Conservation (phyloP, 2,797 vertebrate genomes). For the Anguilla marmorata region DNA sequence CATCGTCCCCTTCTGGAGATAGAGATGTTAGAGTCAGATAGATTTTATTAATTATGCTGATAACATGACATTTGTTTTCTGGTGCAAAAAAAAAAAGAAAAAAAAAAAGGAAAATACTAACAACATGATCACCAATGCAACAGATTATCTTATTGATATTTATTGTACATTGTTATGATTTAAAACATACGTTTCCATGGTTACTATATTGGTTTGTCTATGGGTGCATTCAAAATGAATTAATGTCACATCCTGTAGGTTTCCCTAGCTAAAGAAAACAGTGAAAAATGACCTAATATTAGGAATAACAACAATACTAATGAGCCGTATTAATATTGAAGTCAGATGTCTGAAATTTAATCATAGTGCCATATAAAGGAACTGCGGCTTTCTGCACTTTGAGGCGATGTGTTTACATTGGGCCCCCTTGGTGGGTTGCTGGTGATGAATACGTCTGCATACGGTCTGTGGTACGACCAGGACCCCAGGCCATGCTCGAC, state of each 20-base stretch:
- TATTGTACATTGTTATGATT: too few relatives aligned
- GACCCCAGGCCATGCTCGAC: background rate
- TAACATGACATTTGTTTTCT: background rate
- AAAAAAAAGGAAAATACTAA: too few relatives aligned
- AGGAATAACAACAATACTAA: background rate
- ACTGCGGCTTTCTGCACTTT: background rate
- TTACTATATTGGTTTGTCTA: background rate
- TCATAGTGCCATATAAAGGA: background rate
- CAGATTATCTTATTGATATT: background rate
- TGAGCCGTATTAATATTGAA: slow-evolving; percentile 6
- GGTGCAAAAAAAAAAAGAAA: background rate
- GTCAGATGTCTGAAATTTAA: slow-evolving; percentile 9
- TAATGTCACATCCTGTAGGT: background rate
- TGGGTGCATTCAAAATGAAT: background rate
- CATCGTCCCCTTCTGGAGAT: background rate
- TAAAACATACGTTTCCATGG: background rate
- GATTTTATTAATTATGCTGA: background rate
- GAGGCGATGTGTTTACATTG: background rate
- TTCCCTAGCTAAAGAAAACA: background rate
- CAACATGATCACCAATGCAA: background rate
- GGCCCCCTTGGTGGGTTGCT: background rate
- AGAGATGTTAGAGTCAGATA: background rate
- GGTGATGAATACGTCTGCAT: background rate
- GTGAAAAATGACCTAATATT: background rate
- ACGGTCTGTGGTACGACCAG: background rate